These are phyloP conservation scores for Nomada ferruginata DNA, from an alignment of 2,888 invertebrate species.

Conservation along the genomic window DNA sequence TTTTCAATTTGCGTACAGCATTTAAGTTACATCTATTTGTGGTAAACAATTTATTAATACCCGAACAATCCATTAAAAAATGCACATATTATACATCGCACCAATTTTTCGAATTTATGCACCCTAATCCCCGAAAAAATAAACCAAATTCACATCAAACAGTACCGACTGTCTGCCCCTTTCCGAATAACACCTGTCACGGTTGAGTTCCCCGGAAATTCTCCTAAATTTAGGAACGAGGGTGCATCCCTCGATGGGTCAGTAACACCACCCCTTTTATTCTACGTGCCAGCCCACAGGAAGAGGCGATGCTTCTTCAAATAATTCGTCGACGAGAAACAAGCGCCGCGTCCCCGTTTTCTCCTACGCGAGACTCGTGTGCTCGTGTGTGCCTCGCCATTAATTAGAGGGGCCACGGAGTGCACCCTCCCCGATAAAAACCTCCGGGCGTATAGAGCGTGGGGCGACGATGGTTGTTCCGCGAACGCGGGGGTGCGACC, in stretches of 20 bases:
- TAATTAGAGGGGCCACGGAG: constrained; percentile 73
- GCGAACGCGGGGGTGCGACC: constrained; percentile 62
- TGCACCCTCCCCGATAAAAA: constrained; percentile 72
- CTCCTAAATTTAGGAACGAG: constrained; percentile 47
- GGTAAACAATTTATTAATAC: too few relatives aligned
- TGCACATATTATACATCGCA: too few relatives aligned
- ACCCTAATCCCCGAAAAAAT: too few relatives aligned
- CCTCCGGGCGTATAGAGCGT: constrained; percentile 57
- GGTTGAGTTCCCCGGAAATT: constrained; percentile 30
- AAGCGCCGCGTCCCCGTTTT: constrained; percentile 39
- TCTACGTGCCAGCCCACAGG: constrained; percentile 27
- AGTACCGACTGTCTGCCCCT: background rate
- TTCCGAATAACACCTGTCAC: constrained; percentile 27
- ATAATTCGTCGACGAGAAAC: constrained; percentile 61
- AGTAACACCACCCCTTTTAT: constrained; percentile 64
- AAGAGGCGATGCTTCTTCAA: constrained; percentile 45
- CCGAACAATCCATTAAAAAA: too few relatives aligned
- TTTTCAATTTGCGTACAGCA: too few relatives aligned
- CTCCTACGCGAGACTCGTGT: constrained; percentile 19
- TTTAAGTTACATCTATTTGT: too few relatives aligned
- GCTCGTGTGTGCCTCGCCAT: constrained; percentile 65
- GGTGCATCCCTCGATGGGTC: constrained; percentile 65
- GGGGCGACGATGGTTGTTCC: constrained; percentile 54
- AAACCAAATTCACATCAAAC: constrained; percentile 1
- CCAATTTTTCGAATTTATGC: too few relatives aligned